Base-by-base conservation (phyloP, 2,113 vertebrate genomes). In the Cinclus cinclus region DNA sequence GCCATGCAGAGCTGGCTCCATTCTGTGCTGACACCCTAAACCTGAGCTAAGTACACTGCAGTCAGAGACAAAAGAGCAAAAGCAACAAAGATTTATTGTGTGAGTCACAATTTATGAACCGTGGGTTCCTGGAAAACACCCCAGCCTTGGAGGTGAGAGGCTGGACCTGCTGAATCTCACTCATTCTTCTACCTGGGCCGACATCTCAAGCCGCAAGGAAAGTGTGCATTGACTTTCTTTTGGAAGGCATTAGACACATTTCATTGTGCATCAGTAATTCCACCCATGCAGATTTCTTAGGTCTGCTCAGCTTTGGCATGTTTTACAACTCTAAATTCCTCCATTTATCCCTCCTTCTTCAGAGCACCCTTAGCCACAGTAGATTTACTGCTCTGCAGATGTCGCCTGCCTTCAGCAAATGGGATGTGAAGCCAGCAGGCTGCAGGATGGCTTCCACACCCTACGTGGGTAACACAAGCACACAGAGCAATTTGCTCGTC, bases 1-100 rank as follows among this genome's bases (percentile, higher is more conserved):
- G 58, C 21, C 0, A 0, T 22, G 19, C 37, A 37, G 21, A 60
- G 63, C 35, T 0, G 0, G 9, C 55, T 35, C 75, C 1, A 1
- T 65, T 24, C 15, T 15, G 3, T 0, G 1, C 89, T 2, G 7
- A 33, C n/a, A 23, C 2, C 33, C 44, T 7, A 21, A 58, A 28
- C 53, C 53, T 3, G 14, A 56, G 41, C 16, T 9, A 14, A 49
- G 20, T 3, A 31, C 31, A 4, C 0, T 25, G 39, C 50, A 41
- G 17, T 4, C 2, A 0, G 46, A 71, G 27, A 49, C 28, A 39
- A 41, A 69, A 81, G 19, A 47, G 14, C 64, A 68, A 37, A 27
- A 59, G 15, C 0, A 0, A 47, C 0, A 0, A 11, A 52, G 30
- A 46, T 24, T 86, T 80, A 67, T 52, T 17, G 22, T 1, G 1